A percentile compares a stretch with the other conserved stretches of the same genome.
These are phyloP conservation scores for Heteractis magnifica DNA, from an alignment of 92 coral and sea anemone species.

Conservation along the genomic window DNA sequence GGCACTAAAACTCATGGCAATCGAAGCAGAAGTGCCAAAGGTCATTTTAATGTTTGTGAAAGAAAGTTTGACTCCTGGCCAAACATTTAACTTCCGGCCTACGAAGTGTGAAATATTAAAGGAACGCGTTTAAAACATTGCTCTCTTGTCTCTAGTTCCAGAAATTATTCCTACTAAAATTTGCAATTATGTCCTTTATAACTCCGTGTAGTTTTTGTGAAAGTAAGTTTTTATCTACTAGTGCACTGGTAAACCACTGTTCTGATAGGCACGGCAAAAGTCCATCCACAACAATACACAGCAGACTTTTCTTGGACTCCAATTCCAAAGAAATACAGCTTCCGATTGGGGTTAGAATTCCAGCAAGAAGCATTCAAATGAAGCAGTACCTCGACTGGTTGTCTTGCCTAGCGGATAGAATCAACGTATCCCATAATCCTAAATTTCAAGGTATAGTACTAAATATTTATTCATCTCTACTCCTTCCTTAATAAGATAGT, in stretches of 20 bases:
- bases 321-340: not conserved
- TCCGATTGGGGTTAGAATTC: not conserved
- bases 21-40: not conserved
- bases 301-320: not conserved
- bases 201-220: not conserved
- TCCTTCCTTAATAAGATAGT: not conserved
- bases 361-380: not conserved
- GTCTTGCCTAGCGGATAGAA: not conserved
- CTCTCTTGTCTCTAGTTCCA: not conserved
- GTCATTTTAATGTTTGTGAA: not conserved
- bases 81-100: not conserved
- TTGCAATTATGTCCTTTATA: not conserved
- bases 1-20: not conserved
- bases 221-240: not conserved
- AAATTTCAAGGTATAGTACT: constrained; percentile 11
- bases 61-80: not conserved
- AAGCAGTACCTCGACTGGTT: not conserved
- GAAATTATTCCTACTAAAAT: not conserved
- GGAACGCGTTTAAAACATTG: not conserved
- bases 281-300: not conserved
- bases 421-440: constrained; percentile 1
- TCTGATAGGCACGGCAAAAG: not conserved
- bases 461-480: not conserved
- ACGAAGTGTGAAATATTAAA: not conserved
- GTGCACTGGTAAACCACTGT: not conserved